Evolutionary conservation across 2,113 vertebrate species (phyloP).

Genomic region (Carollia perspicillata): DNA sequence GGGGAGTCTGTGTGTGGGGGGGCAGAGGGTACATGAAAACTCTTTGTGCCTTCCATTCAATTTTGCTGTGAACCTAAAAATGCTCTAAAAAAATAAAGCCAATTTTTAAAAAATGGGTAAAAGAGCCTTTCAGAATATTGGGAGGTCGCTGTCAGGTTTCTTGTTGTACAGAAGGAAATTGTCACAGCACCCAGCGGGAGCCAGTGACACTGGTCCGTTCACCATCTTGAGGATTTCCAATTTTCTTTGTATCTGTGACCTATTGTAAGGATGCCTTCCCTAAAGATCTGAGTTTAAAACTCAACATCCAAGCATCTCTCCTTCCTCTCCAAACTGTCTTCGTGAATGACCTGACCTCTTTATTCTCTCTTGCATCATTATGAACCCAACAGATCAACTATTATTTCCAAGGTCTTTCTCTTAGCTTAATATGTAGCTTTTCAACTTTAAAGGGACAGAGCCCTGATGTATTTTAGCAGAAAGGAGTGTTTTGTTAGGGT

Average conservation of each 20-base stretch:
- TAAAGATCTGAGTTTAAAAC: not conserved
- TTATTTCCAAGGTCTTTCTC: not conserved
- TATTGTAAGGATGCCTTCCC: not conserved
- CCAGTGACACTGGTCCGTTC: not conserved
- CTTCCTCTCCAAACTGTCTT: not conserved
- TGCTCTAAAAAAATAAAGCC: constrained; percentile 10
- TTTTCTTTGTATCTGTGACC: not conserved
- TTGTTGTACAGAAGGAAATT: not conserved
- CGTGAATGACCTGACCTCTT: not conserved
- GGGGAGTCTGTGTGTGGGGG: not conserved
- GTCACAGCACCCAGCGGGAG: not conserved
- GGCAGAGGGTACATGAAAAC: not conserved
- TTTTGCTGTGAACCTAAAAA: not conserved
- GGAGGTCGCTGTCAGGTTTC: not conserved
- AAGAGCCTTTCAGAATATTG: not conserved
- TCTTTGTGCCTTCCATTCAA: not conserved
- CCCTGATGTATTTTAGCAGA: not conserved
- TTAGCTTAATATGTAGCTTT: not conserved
- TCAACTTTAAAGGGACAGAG: not conserved
- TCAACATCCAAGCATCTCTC: not conserved
- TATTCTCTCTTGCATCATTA: not conserved
- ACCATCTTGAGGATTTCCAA: not conserved
- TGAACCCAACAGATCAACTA: not conserved
- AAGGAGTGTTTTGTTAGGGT: not conserved
- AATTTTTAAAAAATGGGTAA: not conserved